These are phyloP conservation scores for Acrocyrtus sp. DNA, from an alignment of 2,888 invertebrate species.

Conservation along the genomic window DNA sequence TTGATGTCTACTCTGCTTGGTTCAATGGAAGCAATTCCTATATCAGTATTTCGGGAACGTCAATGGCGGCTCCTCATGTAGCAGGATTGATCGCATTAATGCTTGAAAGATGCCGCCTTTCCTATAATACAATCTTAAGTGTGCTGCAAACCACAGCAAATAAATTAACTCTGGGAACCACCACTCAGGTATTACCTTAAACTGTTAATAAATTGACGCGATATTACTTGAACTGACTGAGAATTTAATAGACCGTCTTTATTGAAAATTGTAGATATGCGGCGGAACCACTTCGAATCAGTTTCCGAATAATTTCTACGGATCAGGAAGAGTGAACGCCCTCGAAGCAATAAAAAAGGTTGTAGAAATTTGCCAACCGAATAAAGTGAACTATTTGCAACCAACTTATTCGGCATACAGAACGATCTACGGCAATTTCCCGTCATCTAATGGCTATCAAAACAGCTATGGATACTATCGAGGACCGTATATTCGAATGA, in stretches of 20 bases:
- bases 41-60: constrained; percentile 10
- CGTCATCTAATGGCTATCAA: too few relatives aligned
- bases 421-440: constrained; percentile 28
- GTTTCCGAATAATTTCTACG: constrained; percentile 32
- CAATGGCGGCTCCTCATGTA: constrained; percentile 22
- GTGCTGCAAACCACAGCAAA: background rate
- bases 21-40: background rate
- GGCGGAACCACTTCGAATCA: background rate
- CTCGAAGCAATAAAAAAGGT: constrained; percentile 12
- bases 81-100: constrained; percentile 16
- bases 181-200: too few relatives aligned
- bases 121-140: constrained; percentile 1
- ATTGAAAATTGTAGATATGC: constrained; percentile 1
- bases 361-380: constrained; percentile 2
- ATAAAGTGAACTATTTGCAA: too few relatives aligned
- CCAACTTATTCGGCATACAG: too few relatives aligned
- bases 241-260: background rate
- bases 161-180: background rate
- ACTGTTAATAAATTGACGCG: too few relatives aligned
- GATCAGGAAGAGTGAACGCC: constrained; percentile 26
- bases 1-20: constrained; percentile 1
- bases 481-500: constrained; percentile 6
- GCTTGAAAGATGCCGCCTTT: constrained; percentile 9
- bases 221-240: background rate
- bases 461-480: constrained; percentile 12